Evolutionary conservation across 2,888 invertebrate genomes (phyloP).

Genomic region (Drosophila prostipennis): DNA sequence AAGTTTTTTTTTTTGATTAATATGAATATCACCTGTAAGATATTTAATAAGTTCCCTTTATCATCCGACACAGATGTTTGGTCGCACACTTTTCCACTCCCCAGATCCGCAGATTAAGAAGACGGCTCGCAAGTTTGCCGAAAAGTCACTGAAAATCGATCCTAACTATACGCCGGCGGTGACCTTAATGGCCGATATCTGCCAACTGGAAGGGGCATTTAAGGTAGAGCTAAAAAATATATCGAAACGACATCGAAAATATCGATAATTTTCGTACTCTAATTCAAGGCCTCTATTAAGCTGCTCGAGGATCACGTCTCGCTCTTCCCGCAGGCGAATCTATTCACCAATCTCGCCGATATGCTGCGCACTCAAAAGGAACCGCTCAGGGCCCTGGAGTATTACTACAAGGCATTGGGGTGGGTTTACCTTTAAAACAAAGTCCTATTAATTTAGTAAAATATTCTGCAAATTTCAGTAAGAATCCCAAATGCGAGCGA

Average conservation of each 20-base stretch:
- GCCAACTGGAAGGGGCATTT: constrained; percentile 87
- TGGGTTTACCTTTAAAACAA: constrained; percentile 25
- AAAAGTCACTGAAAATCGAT: constrained; percentile 90
- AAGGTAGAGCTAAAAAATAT: no score
- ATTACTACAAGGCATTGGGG: constrained; percentile 82
- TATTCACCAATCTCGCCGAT: constrained; percentile 82
- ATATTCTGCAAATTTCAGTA: constrained; percentile 50
- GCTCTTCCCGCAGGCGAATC: constrained; percentile 78
- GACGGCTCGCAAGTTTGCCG: constrained; percentile 89
- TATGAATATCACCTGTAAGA: no score
- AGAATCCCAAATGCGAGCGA: constrained; percentile 81
- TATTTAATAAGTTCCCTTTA: no score
- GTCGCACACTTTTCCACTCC: constrained; percentile 87
- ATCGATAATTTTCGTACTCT: no score
- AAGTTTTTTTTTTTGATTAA: no score
- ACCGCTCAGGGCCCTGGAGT: constrained; percentile 81
- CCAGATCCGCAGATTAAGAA: constrained; percentile 86
- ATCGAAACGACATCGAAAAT: no score
- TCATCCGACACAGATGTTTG: constrained; percentile 87
- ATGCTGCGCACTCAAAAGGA: constrained; percentile 79
- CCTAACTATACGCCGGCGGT: constrained; percentile 90
- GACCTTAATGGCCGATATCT: constrained; percentile 89
- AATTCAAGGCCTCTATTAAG: constrained; percentile 88
- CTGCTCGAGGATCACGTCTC: constrained; percentile 88
- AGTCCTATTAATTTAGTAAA: no score